Percentiles rank a stretch among this genome's conserved stretches.
Conservation (phyloP, 2,888 invertebrate species). For the Hydrotaea diabolus region DNA sequence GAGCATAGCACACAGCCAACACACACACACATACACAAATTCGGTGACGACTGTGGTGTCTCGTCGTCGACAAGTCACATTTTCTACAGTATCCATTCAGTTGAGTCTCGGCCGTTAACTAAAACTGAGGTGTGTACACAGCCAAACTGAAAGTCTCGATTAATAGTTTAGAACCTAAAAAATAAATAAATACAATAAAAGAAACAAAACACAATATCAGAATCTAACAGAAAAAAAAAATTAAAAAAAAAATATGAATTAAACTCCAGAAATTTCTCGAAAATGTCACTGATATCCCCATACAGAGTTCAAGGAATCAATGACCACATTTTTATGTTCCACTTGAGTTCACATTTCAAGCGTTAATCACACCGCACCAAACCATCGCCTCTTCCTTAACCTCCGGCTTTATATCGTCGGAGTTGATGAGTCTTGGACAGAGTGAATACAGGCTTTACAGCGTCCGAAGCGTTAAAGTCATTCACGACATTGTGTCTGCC, state of each 20-base stretch:
- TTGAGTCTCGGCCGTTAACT: constrained; percentile 78
- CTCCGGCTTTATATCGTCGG: no score
- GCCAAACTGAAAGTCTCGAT: constrained; percentile 32
- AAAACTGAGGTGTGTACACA: constrained; percentile 75
- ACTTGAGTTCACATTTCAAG: background rate
- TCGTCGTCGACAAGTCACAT: constrained; percentile 36
- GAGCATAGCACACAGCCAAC: constrained; percentile 52
- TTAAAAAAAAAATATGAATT: background rate
- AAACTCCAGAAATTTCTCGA: background rate
- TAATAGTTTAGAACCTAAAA: constrained; percentile 30
- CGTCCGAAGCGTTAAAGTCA: constrained; percentile 11
- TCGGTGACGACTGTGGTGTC: constrained; percentile 11
- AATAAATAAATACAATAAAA: background rate
- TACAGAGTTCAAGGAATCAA: no score
- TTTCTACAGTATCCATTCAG: constrained; percentile 70
- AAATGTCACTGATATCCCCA: no score
- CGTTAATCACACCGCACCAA: no score
- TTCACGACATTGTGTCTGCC: constrained; percentile 33
- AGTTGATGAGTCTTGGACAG: background rate
- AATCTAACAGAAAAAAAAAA: constrained; percentile 15
- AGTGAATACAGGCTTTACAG: background rate
- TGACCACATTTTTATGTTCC: background rate
- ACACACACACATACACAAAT: no score
- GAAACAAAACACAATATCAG: constrained; percentile 11
- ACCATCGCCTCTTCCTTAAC: no score